Conservation (phyloP, 2,797 vertebrate species). For the Monodelphis domestica region DNA sequence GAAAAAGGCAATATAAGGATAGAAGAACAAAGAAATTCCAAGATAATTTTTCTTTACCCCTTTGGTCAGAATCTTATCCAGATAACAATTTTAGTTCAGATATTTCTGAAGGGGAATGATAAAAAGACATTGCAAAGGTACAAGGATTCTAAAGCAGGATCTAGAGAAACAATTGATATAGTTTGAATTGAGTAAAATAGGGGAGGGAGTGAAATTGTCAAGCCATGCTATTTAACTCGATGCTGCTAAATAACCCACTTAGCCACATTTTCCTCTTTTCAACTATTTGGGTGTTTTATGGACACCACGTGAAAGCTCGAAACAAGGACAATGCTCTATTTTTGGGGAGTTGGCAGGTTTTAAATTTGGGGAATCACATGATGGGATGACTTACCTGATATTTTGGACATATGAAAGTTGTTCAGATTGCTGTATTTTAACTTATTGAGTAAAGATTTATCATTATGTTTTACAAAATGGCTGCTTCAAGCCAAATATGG, state of each 20-base stretch:
- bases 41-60: not conserved
- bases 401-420: not conserved
- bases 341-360: too few species aligned
- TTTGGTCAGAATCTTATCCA: not conserved
- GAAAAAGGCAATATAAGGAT: not conserved
- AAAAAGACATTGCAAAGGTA: not conserved
- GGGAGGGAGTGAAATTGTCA: not conserved
- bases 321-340: not conserved
- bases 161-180: not conserved
- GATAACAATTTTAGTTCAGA: not conserved
- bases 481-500: too few species aligned
- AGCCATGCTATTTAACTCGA: not conserved
- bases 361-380: not conserved
- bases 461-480: not conserved
- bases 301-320: not conserved
- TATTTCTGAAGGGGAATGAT: not conserved
- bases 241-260: not conserved
- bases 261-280: not conserved
- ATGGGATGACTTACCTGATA: not conserved
- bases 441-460: constrained; percentile 20
- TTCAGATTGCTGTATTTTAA: not conserved
- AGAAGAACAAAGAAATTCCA: not conserved
- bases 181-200: not conserved
- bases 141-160: not conserved
- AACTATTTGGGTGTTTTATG: not conserved